Base-by-base conservation (phyloP, 2,797 vertebrate genomes). In the Anisognathus igniventris region DNA sequence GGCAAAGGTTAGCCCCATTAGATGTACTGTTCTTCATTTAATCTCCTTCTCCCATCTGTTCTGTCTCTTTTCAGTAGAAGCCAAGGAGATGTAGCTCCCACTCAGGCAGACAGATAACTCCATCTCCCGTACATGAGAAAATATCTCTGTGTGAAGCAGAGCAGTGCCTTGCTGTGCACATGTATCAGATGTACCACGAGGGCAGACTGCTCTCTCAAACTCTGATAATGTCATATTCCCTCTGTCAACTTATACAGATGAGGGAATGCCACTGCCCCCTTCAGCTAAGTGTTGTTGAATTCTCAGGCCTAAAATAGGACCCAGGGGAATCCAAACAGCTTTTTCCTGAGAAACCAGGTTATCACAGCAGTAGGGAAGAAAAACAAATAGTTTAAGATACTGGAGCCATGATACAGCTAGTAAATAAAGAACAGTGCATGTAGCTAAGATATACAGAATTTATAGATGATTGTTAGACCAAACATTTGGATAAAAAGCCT, bases 11-110 rank as follows among this genome's bases (percentile, higher is more conserved):
- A 83, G 31, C 65, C 54, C 86, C 58, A 71, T 95, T 95, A 88
- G 65, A 91, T 71, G 47, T 80, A 71, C 65, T 80, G 47, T 75
- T 88, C 54, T 87, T 90, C 80, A 37, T 89, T 95, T 95, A 42
- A 37, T 93, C 78, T 94, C 33, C 19, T 88, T 62, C 42, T 92
- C 75, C 93, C 93, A 94, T 96, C 95, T 96, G 90, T 82, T 95
- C 80, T 80, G n/a, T 86, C 91, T 91, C 78, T 80, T 80, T 91
- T 90, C 81, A 54, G 78, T 64, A 73, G 74, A 60, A 92, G 70
- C 84, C 1, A 13, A 71, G 67, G 86, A 93, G 81, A 67, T 61
- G 45, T 16, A 80, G 85, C 91, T 95, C 96, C 94, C 84, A 71
- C 92, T 89, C 30, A 3, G 53, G 57, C 86, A 91, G 78, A 57